Evolutionary conservation across 2,888 invertebrate genomes (phyloP), one percentile per base, ranked within the genome.

Genomic region (Latrodectus elegans): DNA sequence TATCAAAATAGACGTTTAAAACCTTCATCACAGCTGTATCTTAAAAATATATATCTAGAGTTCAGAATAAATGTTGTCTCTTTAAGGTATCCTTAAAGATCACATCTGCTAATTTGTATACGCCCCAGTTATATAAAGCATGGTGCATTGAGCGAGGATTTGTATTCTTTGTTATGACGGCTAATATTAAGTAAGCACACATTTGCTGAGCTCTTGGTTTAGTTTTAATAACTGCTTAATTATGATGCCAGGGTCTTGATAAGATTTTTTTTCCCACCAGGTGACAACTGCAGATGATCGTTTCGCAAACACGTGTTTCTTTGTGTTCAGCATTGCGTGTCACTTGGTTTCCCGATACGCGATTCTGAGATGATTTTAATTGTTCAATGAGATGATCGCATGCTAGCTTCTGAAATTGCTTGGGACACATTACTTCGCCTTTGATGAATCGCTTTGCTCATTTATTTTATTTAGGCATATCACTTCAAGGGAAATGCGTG

Each of bases 211-310:
- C 70, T 75, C 64, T 76, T 60, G 12, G 14, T 60, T n/a, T 60
- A 15, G n/a, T 84, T 77, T 84, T 84, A 84, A 84, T 84, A 84
- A 84, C 73, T 78, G 78, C 84, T 84, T 84, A 78, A 78, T 84
- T 84, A 78, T 78, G 64, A 84, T 84, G 60, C 73, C 78, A 52
- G 53, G 52, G 38, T n/a, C 38, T 65, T 22, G 84, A 78, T 78
- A 84, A 84, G 60, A 55, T 17, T 73, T 64, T 52, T n/a, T 77
- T 84, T 84, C 84, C 84, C 84, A 84, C 84, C 84, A 73, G 78
- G 84, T 84, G 84, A 84, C 84, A 84, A 84, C 67, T 72, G 26
- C n/a, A 26, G 67, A 38, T 73, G 78, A 73, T 65, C 84, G 49
- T 83, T 76, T 71, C 70, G 60, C 60, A 51, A 51, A 74, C 65